Evolutionary conservation across 2,797 vertebrate genomes (phyloP).

Genomic region (Pipistrellus pygmaeus): DNA sequence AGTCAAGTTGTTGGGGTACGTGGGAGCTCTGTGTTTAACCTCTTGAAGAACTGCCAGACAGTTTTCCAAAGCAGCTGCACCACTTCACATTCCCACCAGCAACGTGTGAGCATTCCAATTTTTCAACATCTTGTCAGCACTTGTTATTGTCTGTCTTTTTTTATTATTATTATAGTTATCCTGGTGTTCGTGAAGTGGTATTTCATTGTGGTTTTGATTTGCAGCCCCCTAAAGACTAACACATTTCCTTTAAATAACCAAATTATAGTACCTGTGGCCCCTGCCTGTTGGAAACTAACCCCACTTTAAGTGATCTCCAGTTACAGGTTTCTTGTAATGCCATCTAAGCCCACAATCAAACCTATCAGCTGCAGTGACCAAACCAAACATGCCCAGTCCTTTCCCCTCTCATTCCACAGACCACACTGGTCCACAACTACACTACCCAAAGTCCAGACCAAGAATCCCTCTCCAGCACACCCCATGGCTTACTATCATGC

Average conservation of each 20-base stretch:
- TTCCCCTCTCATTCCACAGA: neutral
- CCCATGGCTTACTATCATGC: too few relatives aligned
- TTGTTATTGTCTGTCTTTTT: conserved; percentile 21
- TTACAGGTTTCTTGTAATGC: neutral
- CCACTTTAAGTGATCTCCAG: neutral
- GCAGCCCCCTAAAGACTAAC: neutral
- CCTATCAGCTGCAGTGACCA: neutral
- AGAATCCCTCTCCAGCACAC: neutral
- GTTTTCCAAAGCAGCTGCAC: neutral
- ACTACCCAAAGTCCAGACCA: neutral
- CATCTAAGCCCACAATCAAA: neutral
- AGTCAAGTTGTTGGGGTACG: neutral
- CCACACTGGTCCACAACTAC: neutral
- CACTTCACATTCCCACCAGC: neutral
- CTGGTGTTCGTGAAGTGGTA: neutral
- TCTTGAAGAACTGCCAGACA: neutral
- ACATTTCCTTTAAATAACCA: neutral
- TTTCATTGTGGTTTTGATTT: neutral
- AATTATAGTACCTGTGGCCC: too few relatives aligned
- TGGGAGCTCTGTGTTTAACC: neutral
- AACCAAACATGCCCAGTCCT: neutral
- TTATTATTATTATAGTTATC: neutral
- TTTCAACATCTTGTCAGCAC: neutral
- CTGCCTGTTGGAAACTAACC: neutral
- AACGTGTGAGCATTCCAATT: neutral